Evolutionary conservation across 2,888 invertebrate species (phyloP).

Genomic region (Erebia aethiops): DNA sequence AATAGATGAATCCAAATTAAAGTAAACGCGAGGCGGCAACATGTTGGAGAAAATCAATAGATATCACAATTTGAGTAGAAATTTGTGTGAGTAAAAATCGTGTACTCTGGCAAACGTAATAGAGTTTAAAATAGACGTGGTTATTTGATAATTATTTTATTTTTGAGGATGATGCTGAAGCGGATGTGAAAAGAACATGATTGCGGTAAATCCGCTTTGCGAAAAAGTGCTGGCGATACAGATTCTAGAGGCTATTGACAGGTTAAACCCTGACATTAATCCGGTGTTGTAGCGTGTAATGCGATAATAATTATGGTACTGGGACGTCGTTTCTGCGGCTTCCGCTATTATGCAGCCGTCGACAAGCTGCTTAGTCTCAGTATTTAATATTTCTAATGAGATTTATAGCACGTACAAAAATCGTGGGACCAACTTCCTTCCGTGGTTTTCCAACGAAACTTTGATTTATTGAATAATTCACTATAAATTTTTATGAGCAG

Average conservation of each 20-base stretch:
- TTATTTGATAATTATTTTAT: constrained; percentile 28
- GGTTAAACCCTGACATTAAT: constrained; percentile 37
- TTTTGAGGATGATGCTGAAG: constrained; percentile 24
- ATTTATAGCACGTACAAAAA: background rate
- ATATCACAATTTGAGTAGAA: constrained; percentile 32
- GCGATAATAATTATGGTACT: constrained; percentile 32
- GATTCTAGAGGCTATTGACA: constrained; percentile 41
- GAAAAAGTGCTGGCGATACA: constrained; percentile 38
- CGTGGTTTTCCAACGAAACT: too few species aligned
- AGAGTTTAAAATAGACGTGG: constrained; percentile 37
- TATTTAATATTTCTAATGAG: background rate
- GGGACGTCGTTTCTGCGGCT: constrained; percentile 26
- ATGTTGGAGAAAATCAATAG: constrained; percentile 35
- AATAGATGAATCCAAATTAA: constrained; percentile 46
- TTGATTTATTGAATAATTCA: too few species aligned
- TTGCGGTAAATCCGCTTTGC: constrained; percentile 45
- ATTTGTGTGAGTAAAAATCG: constrained; percentile 7
- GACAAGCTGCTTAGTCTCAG: background rate
- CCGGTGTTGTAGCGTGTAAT: constrained; percentile 32
- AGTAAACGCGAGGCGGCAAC: constrained; percentile 39
- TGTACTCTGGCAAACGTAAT: constrained; percentile 32
- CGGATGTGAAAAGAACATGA: constrained; percentile 45
- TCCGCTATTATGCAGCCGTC: constrained; percentile 19
- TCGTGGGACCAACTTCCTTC: too few species aligned
- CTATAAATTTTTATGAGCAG: too few species aligned